Evolutionary conservation across 2,113 vertebrate genomes (phyloP).

Genomic region (Coreoperca whiteheadi): DNA sequence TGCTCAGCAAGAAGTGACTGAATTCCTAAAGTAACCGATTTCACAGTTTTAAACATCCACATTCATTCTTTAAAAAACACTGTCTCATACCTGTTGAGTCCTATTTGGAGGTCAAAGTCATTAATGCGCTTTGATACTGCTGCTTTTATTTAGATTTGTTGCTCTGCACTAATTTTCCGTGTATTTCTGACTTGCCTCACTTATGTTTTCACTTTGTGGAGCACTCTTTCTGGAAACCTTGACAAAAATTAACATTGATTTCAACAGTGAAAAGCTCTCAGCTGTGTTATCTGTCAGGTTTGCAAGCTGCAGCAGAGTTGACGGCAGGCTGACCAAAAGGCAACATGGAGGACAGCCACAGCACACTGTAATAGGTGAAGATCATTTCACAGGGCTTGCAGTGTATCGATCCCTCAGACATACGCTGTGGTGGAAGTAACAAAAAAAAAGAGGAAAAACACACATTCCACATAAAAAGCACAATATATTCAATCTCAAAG

Average conservation of each 20-base stretch:
- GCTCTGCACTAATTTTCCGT: not conserved
- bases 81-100: not conserved
- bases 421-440: not conserved
- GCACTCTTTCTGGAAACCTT: slow-evolving; percentile 26
- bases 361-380: slow-evolving; percentile 25
- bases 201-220: not conserved
- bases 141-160: not conserved
- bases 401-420: slow-evolving; percentile 20
- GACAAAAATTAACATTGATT: slow-evolving; percentile 58
- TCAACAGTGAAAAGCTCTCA: slow-evolving; percentile 24
- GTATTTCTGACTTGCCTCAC: not conserved
- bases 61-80: not conserved
- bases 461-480: not conserved
- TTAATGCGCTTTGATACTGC: not conserved
- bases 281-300: slow-evolving; percentile 51
- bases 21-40: not conserved
- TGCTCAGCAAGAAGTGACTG: slow-evolving; percentile 5
- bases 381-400: slow-evolving; percentile 49
- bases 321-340: slow-evolving; percentile 51
- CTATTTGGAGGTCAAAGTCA: slow-evolving; percentile 1
- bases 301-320: slow-evolving; percentile 45
- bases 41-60: not conserved
- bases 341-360: slow-evolving; percentile 28
- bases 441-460: not conserved
- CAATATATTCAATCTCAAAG: not conserved